phyloP scores from a whole-genome alignment of 2,888 invertebrate species.

The Mesopsocus fuscifrons region DNA sequence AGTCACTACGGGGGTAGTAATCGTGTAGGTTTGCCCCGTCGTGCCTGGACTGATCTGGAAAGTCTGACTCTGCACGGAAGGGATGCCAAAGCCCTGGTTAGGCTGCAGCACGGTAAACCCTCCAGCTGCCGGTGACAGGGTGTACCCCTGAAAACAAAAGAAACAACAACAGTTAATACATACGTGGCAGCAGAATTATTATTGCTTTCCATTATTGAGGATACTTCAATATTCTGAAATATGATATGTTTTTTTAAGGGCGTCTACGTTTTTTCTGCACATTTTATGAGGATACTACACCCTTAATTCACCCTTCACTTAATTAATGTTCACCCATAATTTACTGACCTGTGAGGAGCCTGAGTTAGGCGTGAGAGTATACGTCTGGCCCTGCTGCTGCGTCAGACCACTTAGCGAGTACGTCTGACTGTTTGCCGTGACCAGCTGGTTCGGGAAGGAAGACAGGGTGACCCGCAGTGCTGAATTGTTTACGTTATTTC shows the following conservation, averaged over 20 bases:
- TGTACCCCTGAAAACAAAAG: slow-evolving; percentile 3
- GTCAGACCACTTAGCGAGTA: slow-evolving; percentile 19
- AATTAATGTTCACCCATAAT: no score
- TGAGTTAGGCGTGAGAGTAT: slow-evolving; percentile 24
- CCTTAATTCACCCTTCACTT: no score
- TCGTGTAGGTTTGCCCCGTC: slow-evolving; percentile 3
- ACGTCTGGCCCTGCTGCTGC: slow-evolving; percentile 23
- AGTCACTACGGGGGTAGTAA: slow-evolving; percentile 5
- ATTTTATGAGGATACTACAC: no score
- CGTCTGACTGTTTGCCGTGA: slow-evolving; percentile 9
- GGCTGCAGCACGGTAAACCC: slow-evolving; percentile 7
- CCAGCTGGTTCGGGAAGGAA: slow-evolving; percentile 22
- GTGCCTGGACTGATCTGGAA: slow-evolving; percentile 5
- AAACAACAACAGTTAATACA: no score
- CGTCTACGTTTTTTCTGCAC: no score
- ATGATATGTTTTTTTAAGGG: no score
- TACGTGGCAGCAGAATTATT: no score
- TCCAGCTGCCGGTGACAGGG: slow-evolving; percentile 4
- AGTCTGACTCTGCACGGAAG: not conserved
- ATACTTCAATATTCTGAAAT: no score
- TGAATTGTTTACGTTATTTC: slow-evolving; percentile 1
- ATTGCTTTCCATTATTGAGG: no score
- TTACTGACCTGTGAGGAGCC: slow-evolving; percentile 14
- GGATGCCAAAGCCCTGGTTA: not conserved
- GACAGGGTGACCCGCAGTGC: slow-evolving; percentile 29